Evolutionary conservation across 1,140 invertebrate genomes (phyloP).

Genomic region (Dolichoris vasculosae): DNA sequence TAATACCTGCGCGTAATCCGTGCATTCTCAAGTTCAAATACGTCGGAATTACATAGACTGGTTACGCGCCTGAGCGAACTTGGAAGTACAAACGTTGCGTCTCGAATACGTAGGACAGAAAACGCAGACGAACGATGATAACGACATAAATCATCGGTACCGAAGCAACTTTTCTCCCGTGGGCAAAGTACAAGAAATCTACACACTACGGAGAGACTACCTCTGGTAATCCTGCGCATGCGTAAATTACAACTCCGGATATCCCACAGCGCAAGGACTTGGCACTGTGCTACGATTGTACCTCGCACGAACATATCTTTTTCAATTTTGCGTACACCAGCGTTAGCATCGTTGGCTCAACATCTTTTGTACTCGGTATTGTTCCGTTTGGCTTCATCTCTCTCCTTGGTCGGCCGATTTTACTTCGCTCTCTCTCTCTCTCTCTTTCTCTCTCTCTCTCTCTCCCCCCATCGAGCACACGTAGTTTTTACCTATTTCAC

Average conservation of each 20-base stretch:
- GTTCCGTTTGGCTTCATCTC: background rate
- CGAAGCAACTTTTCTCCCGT: too few species aligned
- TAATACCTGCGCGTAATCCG: too few species aligned
- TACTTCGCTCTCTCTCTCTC: constrained; percentile 10
- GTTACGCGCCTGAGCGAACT: background rate
- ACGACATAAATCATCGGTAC: background rate
- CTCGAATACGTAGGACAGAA: background rate
- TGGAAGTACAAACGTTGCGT: background rate
- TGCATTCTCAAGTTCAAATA: too few species aligned
- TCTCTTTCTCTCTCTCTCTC: constrained; percentile 11
- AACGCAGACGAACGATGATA: background rate
- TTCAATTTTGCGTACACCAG: background rate
- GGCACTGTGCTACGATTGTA: background rate
- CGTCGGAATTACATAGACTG: too few species aligned
- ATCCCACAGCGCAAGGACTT: constrained; percentile 58
- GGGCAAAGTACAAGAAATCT: constrained; percentile 53
- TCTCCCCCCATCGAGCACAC: background rate
- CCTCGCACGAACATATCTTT: background rate
- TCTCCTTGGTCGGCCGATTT: too few species aligned
- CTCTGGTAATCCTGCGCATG: constrained; percentile 51
- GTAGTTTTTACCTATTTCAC: background rate
- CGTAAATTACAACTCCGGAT: constrained; percentile 61
- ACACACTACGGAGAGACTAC: background rate
- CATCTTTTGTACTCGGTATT: background rate
- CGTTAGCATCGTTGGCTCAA: background rate